Conservation (phyloP, 2,888 invertebrate genomes). For the Nephrotoma flavescens region DNA sequence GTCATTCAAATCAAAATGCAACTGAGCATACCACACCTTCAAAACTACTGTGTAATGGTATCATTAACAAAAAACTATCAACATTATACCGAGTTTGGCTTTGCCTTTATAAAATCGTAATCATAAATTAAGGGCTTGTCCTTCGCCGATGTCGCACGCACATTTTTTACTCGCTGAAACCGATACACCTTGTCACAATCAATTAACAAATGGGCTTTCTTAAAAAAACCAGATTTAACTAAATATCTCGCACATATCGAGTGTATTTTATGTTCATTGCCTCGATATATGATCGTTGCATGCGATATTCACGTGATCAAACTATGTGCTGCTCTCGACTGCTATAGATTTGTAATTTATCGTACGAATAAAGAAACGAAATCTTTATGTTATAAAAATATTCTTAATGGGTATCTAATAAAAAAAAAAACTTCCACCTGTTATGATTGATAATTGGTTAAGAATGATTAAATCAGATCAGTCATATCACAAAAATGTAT, state of each 20-base stretch:
- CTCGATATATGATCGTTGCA: not conserved
- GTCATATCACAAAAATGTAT: not conserved
- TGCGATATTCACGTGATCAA: not conserved
- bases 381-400: no score
- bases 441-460: not conserved
- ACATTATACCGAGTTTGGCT: not conserved
- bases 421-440: not conserved
- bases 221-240: not conserved
- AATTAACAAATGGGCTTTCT: not conserved
- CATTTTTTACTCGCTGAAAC: not conserved
- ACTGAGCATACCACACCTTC: not conserved
- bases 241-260: not conserved
- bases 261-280: no score
- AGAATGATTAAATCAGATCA: not conserved
- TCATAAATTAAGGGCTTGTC: not conserved
- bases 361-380: not conserved
- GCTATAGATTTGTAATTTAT: not conserved
- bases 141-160: not conserved
- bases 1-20: not conserved
- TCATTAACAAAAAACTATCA: not conserved
- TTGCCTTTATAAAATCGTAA: not conserved
- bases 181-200: not conserved
- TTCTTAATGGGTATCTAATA: no score
- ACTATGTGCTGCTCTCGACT: not conserved
- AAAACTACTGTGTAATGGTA: not conserved